Evolutionary conservation across 1,140 invertebrate species (phyloP), one percentile per base, ranked within the genome.

Genomic region (Drosophila paulistorum): DNA sequence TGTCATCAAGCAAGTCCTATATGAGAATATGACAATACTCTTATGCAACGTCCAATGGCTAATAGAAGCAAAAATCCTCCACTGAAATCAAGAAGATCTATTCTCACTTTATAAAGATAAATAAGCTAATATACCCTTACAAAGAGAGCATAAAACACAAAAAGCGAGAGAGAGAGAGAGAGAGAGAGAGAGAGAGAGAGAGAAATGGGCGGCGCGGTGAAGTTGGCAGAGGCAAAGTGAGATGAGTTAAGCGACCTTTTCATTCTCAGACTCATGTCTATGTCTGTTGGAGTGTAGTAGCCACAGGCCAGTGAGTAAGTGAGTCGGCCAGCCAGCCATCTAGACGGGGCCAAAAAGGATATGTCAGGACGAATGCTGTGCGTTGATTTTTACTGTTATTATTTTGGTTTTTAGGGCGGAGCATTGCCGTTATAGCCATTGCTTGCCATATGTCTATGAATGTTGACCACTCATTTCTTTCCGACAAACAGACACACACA

Each of bases 341-440:
- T 51, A 51, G 45, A 20, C 10, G 45, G 17, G 45, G 6, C 30
- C 45, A 51, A 51, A 51, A 62, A 41, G 41, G 41, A 62, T 45
- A 73, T 69, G 78, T 58, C 35, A 71, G 82, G 35, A 79, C 76
- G 76, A 76, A 81, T 86, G 82, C 67, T 35, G 69, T 82, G 80
- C 79, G 80, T 89, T 87, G 84, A 84, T 89, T 87, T 84, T 83
- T 80, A 80, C 77, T 83, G 84, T 89, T 89, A 87, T 87, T 87
- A 84, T 67, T 74, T 51, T 51, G 45, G 45, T 11, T 51, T 51
- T 58, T 20, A 30, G 62, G 45, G 54, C 3, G 13, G 14, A 33
- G 58, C 14, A 45, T 14, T 20, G 17, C 13, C 37, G 20, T 5
- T 23, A 13, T 72, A 54, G 48, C 10, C 35, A 54, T 23, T 23